Evolutionary conservation across 2,113 vertebrate species (phyloP), one percentile per base, ranked within the genome.

Genomic region (Limnothrissa miodon): DNA sequence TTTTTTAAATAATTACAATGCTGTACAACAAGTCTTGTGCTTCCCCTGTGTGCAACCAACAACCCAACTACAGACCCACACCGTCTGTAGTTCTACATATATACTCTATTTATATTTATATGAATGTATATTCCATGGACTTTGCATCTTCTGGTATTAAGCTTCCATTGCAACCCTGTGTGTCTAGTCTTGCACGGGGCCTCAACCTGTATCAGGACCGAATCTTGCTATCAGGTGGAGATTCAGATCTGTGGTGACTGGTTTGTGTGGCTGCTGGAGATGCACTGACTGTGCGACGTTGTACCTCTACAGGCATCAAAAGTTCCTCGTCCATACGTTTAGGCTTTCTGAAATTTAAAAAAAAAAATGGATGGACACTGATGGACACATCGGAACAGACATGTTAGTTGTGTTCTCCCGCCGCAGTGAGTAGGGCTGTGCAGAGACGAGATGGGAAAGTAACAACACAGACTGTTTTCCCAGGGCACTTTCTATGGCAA

Each of bases 11-110:
- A 96, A 96, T 97, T 96, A 97, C 95, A 96, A 91, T 96, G 95
- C 95, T 95, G 92, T 96, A 96, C 96, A 97, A 95, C 95, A 94
- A 95, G 94, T 92, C 93, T 96, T 97, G 96, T 97, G 96, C 96
- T 98, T 98, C 96, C 93, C 94, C 88, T 89, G 92, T 89, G 93
- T 92, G 91, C 90, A 86, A 87, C 88, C 92, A 91, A 6, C 88
- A 59, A 90, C 90, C 46, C 11, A 66, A 91, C 91, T 92, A 89
- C 87, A 90, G 87, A 89, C 92, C 90, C 90, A 92, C 93, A 93
- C 93, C 93, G 90, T 90, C 86, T 83, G 46, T 81, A 83, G 62
- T 51, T 10, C 81, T 78, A 74, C 80, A 86, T 82, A 70, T 59
- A 86, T 84, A 42, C 81, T 88, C 80, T 82, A 86, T 85, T 81